Evolutionary conservation across 2,888 invertebrate genomes (phyloP).

Genomic region (Epinotia ramella): DNA sequence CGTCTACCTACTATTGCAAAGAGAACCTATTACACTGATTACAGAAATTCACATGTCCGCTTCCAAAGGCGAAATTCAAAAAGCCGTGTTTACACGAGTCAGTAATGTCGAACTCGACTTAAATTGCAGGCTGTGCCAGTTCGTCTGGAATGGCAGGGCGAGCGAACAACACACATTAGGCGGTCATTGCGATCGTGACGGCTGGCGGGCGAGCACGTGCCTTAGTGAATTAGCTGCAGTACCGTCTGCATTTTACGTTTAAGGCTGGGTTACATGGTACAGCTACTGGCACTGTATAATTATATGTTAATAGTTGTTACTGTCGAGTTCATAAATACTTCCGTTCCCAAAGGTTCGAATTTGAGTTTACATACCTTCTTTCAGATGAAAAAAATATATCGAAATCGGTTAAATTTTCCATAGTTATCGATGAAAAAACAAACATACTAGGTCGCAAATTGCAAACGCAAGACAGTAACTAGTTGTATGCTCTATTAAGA

Average conservation of each 20-base stretch:
- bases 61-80: not conserved
- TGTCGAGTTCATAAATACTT: too few relatives aligned
- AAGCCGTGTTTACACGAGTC: conserved; percentile 6
- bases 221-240: conserved; percentile 47
- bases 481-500: too few relatives aligned
- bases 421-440: too few relatives aligned
- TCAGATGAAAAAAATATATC: too few relatives aligned
- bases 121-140: conserved; percentile 35
- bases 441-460: too few relatives aligned
- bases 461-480: too few relatives aligned
- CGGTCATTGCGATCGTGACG: conserved; percentile 47
- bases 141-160: conserved; percentile 43
- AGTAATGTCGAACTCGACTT: not conserved
- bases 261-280: not conserved
- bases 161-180: conserved; percentile 48
- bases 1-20: not conserved
- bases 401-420: too few relatives aligned
- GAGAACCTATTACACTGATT: not conserved
- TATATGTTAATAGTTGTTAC: not conserved
- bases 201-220: conserved; percentile 50
- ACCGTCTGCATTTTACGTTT: conserved; percentile 15
- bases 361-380: too few relatives aligned
- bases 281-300: conserved; percentile 2
- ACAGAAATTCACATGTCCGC: not conserved
- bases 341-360: too few relatives aligned